Evolutionary conservation across 2,113 vertebrate genomes (phyloP), one percentile per base, ranked within the genome.

Genomic region (Psittacara wagleri): DNA sequence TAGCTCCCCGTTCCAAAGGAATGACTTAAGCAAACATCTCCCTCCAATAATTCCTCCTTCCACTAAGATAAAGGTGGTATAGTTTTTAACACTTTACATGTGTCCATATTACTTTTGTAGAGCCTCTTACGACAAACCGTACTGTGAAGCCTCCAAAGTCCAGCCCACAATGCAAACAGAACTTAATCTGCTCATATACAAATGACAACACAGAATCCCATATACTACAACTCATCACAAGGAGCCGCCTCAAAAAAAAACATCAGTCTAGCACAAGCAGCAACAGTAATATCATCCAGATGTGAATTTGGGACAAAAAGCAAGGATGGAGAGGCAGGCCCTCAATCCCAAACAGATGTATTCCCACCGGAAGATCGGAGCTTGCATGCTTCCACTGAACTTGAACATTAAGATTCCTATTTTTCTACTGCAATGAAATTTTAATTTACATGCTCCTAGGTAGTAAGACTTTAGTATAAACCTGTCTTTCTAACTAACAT

Each of bases 61-160:
- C 70, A 62, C 27, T 0, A 0, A 52, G 64, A 13, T 31, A 22
- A 52, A 62, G 31, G n/a, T 37, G n/a, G 16, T 4, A 10, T 3
- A 61, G 29, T 39, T 61, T 66, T 27, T 55, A 49, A 52, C 41
- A 15, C 44, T 55, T 66, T 3, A 33, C 55, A 54, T 1, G 0
- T 18, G 12, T 25, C 14, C 3, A 1, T 10, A 37, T 11, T 24
- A 25, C 43, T 43, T 41, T 37, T 20, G 7, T 2, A 23, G 14
- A 92, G 57, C 37, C 55, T 85, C 25, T 51, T 11, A 15, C 0
- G 2, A 78, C 11, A 46, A 87, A 82, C 20, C 24, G 52, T 11
- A 22, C 7, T 2, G 1, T 35, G 17, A 22, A 83, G 75, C 72
- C 86, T 83, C 23, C 16, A 7, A 54, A 88, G 18, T 15, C 31